Percentiles rank a stretch among this genome's conserved stretches.
Evolutionary conservation across 2,888 invertebrate genomes (phyloP).

Genomic region (Coremacera marginata): DNA sequence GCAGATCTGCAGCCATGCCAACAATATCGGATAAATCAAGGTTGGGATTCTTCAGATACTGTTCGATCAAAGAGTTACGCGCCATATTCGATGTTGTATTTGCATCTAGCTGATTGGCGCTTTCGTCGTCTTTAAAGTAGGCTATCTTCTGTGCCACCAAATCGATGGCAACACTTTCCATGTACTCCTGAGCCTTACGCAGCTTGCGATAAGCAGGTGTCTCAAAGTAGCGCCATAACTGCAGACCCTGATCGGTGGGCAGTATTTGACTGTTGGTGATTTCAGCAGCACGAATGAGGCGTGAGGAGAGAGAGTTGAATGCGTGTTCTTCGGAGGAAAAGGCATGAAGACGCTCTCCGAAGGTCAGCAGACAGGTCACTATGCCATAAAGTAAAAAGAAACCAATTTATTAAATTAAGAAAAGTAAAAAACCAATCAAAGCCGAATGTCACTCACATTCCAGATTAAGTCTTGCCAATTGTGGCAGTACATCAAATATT

Average conservation of each 20-base stretch:
- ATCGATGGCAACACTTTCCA: slow-evolving; percentile 80
- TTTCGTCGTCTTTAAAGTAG: slow-evolving; percentile 67
- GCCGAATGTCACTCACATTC: slow-evolving; percentile 75
- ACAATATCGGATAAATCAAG: slow-evolving; percentile 83
- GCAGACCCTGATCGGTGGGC: slow-evolving; percentile 68
- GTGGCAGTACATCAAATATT: slow-evolving; percentile 75
- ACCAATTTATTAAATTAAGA: not conserved
- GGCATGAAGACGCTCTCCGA: slow-evolving; percentile 78
- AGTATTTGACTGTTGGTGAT: slow-evolving; percentile 75
- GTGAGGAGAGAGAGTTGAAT: slow-evolving; percentile 75
- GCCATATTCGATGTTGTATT: slow-evolving; percentile 29
- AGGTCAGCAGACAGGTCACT: slow-evolving; percentile 80
- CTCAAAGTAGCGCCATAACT: slow-evolving; percentile 77
- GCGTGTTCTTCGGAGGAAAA: slow-evolving; percentile 75
- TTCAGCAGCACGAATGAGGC: slow-evolving; percentile 79
- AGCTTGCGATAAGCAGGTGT: slow-evolving; percentile 81
- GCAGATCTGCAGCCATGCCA: slow-evolving; percentile 85
- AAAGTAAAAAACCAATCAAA: not conserved
- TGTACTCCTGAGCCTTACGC: slow-evolving; percentile 76
- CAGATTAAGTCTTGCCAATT: slow-evolving; percentile 80
- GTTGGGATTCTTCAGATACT: slow-evolving; percentile 78
- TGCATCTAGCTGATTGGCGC: not conserved
- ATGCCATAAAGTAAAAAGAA: not conserved
- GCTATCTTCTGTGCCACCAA: slow-evolving; percentile 74
- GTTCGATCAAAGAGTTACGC: slow-evolving; percentile 74